phyloP scores from a whole-genome alignment of 2,797 vertebrate genomes.

The Typhlichthys eigenmanni region DNA sequence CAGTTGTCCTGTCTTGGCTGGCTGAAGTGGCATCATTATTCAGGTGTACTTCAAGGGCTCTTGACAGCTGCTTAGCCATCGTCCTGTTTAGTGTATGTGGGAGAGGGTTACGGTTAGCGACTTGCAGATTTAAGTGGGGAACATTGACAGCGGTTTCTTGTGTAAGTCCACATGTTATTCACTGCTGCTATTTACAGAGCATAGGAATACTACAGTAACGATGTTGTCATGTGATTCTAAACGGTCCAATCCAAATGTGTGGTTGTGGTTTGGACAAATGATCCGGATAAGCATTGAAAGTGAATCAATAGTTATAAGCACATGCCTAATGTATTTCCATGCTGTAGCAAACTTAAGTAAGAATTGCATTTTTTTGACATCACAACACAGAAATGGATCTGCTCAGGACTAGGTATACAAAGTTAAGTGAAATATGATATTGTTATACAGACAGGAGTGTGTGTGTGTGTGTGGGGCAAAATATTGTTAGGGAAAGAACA shows the following conservation, averaged over 20 bases:
- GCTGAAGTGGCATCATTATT: conserved; percentile 21
- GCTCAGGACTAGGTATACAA: too few relatives aligned
- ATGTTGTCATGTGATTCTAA: too few relatives aligned
- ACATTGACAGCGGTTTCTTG: background rate
- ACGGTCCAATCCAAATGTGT: too few relatives aligned
- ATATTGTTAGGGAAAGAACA: conserved; percentile 1
- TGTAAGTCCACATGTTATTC: background rate
- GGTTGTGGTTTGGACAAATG: too few relatives aligned
- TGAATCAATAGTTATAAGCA: background rate
- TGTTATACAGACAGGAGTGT: too few relatives aligned
- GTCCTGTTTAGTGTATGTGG: conserved; percentile 27
- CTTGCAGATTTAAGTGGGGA: background rate
- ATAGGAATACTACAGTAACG: too few relatives aligned
- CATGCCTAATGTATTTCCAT: background rate
- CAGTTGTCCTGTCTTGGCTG: conserved; percentile 39
- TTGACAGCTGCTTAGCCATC: conserved; percentile 7
- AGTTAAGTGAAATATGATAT: too few relatives aligned
- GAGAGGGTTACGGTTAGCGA: conserved; percentile 18
- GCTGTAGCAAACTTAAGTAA: conserved; percentile 29
- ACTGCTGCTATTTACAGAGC: too few relatives aligned
- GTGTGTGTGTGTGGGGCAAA: too few relatives aligned
- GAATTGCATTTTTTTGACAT: conserved; percentile 19
- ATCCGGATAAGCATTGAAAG: too few relatives aligned
- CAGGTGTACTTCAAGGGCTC: conserved; percentile 14
- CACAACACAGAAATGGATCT: background rate